These are phyloP conservation scores for Tenualosa ilisha DNA, from an alignment of 2,797 vertebrate species.

Conservation along the genomic window DNA sequence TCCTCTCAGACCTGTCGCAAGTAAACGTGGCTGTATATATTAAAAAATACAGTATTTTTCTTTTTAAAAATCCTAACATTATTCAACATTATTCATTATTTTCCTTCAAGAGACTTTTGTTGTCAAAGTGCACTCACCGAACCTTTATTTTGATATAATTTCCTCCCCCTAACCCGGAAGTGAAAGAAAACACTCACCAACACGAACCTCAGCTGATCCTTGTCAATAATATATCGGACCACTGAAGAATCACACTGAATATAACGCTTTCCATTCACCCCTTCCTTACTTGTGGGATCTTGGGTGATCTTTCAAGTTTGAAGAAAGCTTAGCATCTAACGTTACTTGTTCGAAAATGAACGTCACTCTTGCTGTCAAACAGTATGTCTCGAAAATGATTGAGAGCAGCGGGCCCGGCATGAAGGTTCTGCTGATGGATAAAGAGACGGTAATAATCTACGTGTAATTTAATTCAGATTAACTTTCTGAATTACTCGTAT, in stretches of 20 bases:
- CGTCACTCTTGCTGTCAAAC: constrained; percentile 91
- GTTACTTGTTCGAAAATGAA: constrained; percentile 78
- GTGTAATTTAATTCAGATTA: background rate
- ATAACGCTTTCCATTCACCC: background rate
- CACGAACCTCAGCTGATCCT: constrained; percentile 20
- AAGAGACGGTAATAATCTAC: constrained; percentile 85
- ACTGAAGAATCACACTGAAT: background rate
- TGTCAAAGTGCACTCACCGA: background rate
- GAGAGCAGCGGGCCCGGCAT: constrained; percentile 94
- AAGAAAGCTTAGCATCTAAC: constrained; percentile 3
- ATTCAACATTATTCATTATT: no score
- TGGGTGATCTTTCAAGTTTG: background rate
- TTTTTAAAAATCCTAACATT: no score
- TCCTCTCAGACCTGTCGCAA: no score
- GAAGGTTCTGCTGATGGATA: constrained; percentile 96
- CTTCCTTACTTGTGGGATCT: background rate
- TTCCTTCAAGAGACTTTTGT: no score
- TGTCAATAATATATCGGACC: constrained; percentile 1
- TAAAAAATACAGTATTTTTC: no score
- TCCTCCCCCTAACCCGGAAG: constrained; percentile 54
- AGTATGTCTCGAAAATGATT: constrained; percentile 95
- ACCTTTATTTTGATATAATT: background rate
- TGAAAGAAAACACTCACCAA: constrained; percentile 4
- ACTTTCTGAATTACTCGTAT: background rate
- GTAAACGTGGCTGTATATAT: no score